Base-by-base conservation (phyloP, 2,888 invertebrate species). In the Agonopterix arenella region DNA sequence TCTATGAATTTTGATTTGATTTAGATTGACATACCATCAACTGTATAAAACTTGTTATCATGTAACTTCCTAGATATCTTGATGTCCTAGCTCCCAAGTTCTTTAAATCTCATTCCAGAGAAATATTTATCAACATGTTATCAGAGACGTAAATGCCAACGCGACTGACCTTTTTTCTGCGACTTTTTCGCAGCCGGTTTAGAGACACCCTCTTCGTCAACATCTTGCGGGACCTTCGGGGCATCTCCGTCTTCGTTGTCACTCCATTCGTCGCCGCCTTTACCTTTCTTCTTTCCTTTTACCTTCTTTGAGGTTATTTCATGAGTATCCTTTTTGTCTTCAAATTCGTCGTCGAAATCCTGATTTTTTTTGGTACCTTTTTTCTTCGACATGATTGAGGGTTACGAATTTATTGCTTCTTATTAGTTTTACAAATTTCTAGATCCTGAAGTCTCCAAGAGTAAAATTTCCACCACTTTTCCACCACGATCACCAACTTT, bases 361-460 rank as follows among this genome's bases (percentile, higher is more conserved):
- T 86, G 84, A 61, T 89, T 90, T 66, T 92, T 92, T 65, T 91
- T 92, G 57, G 80, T 85, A 49, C 89, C 90, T 55, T 84, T 89
- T 73, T 90, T 91, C 69, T 92, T 92, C 7, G 92, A 92, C 92
- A 92, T 92, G 13, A 13, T 13, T 13, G 13, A 13, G 13, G 13
- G 13, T 13, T 13, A 13, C 1, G 13, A 13, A 44, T 59, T 69
- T 43, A 38, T 38, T 4, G 18, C 2, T 18, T 18, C 18, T 18
- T 18, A 18, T 3, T 18, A 18, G 28, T 28, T 7, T 28, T 28
- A 7, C 28, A 28, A 28, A 28, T 28, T 28, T 28, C 28, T 28
- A 28, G 28, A 28, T 1, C 28, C 28, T 28, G 28, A 5, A 7
- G 28, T 28, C 28, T 28, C 28, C 28, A 28, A 28, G 28, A 28